These are phyloP conservation scores for Drosophila ohnishii DNA, from an alignment of 1,140 invertebrate genomes.

Conservation along the genomic window DNA sequence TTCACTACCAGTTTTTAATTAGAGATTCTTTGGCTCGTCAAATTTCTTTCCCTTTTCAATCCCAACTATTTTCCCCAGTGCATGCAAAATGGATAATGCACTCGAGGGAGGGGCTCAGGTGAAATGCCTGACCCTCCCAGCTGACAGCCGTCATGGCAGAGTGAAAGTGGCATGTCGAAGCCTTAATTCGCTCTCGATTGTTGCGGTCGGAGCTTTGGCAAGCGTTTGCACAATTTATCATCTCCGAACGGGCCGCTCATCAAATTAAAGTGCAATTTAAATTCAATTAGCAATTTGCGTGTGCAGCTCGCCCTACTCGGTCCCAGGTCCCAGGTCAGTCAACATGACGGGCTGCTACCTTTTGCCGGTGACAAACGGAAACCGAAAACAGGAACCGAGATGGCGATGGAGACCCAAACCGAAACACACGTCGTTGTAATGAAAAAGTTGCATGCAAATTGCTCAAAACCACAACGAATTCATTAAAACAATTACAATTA, in stretches of 20 bases:
- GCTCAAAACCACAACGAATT: slow-evolving; percentile 77
- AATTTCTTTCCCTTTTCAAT: background rate
- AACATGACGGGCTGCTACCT: slow-evolving; percentile 50
- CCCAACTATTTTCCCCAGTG: background rate
- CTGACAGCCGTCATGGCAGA: slow-evolving; percentile 40
- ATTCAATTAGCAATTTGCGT: slow-evolving; percentile 81
- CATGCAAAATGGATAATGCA: slow-evolving; percentile 3
- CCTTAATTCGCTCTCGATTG: slow-evolving; percentile 65
- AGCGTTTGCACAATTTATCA: slow-evolving; percentile 75
- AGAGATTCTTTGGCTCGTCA: background rate
- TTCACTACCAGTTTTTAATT: too few relatives aligned
- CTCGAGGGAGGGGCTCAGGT: background rate
- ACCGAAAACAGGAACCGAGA: slow-evolving; percentile 7
- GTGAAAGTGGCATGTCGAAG: slow-evolving; percentile 54
- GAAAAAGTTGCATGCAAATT: slow-evolving; percentile 77
- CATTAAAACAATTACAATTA: slow-evolving; percentile 82
- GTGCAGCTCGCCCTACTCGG: slow-evolving; percentile 29
- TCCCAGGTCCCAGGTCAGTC: slow-evolving; percentile 37
- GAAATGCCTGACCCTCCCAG: slow-evolving; percentile 13
- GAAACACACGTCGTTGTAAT: slow-evolving; percentile 42
- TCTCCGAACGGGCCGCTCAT: slow-evolving; percentile 43
- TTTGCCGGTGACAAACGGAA: slow-evolving; percentile 24
- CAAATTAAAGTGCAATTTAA: slow-evolving; percentile 81
- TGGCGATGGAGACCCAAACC: background rate
- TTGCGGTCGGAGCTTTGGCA: slow-evolving; percentile 69